Base-by-base conservation (phyloP, 2,888 invertebrate genomes). In the Suillia variegata region DNA sequence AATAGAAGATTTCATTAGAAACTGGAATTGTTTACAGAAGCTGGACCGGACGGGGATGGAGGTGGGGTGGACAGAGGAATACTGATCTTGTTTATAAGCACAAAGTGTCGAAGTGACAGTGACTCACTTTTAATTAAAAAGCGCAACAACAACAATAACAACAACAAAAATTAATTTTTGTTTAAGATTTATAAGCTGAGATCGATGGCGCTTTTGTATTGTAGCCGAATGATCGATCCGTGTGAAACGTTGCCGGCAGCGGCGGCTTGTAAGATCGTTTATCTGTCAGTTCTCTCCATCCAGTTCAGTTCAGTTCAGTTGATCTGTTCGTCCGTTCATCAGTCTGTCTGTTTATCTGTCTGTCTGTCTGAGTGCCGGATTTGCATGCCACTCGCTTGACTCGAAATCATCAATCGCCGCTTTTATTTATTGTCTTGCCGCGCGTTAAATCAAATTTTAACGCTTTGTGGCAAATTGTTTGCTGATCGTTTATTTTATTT, bases 391-490 rank as follows among this genome's bases (percentile, higher is more conserved):
- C 34, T 18, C 48, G 31, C 33, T 8, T 38, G 10, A 38, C 12
- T 10, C n/a, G 10, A n/a, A n/a, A n/a, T n/a, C n/a, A 10, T 13
- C 38, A 10, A n/a, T 5, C 38, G 6, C 38, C 6, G 38, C 3
- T 20, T 15, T 20, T 21, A 42, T 34, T 10, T 2, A 20, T 20
- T 53, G 18, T 20, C 10, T 34, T 18, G n/a, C 17, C 5, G 21
- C 20, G 15, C 20, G 20, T 53, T 59, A 61, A 62, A 64, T 66
- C 62, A 59, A 59, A 51, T 60, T 66, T 51, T 54, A 53, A 58
- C 53, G 26, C 56, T 58, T 49, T 47, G 15, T 13, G 56, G 34
- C 20, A 60, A 62, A 57, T 42, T 45, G 47, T 24, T 48, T 51
- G 50, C n/a, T n/a, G 50, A 49, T n/a, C n/a, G n/a, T n/a, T n/a